phyloP scores from a whole-genome alignment of 2,113 vertebrate species.

The Gila orcuttii region DNA sequence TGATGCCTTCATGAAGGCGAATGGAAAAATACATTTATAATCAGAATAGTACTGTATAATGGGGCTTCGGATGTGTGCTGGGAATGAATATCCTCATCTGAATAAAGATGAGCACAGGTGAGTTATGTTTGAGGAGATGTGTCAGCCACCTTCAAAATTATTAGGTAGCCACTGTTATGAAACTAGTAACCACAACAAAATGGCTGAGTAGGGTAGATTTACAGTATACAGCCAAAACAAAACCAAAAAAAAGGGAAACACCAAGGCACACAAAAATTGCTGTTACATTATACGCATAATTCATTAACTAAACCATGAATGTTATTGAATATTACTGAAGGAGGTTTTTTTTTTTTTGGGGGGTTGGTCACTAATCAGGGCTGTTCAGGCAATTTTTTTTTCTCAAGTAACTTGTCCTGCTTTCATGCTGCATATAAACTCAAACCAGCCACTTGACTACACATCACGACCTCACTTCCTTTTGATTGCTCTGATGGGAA shows the following conservation, averaged over 20 bases:
- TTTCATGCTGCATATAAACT: constrained; percentile 2
- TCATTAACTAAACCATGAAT: neutral
- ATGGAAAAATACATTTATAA: neutral
- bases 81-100: neutral
- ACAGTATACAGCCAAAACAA: neutral
- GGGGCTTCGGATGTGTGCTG: neutral
- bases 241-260: neutral
- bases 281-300: neutral
- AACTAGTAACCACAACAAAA: constrained; percentile 1
- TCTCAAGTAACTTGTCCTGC: neutral
- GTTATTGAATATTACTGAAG: neutral
- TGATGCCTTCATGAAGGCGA: neutral
- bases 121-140: neutral
- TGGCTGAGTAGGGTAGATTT: neutral
- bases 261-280: neutral
- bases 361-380: neutral
- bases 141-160: neutral
- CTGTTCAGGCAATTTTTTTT: neutral
- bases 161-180: neutral
- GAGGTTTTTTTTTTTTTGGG: too few species aligned
- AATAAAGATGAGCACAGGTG: neutral
- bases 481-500: constrained; percentile 17
- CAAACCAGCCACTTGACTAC: constrained; percentile 8
- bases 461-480: constrained; percentile 16
- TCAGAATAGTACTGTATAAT: neutral